phyloP scores from a whole-genome alignment of 2,113 vertebrate species.

The Mugil cephalus region DNA sequence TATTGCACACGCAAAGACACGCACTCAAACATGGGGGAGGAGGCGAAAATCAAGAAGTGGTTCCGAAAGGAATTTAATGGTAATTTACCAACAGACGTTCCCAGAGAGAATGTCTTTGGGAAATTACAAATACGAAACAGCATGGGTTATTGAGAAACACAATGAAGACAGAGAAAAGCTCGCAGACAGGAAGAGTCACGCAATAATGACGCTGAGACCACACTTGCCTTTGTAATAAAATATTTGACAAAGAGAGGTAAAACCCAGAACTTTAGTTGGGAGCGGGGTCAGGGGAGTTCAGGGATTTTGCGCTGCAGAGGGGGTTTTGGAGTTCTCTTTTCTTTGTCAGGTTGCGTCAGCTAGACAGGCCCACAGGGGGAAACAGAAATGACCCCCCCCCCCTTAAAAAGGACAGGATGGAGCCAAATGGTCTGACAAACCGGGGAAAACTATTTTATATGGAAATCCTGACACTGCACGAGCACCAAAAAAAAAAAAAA shows the following conservation, averaged over 20 bases:
- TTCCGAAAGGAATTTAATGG: constrained; percentile 57
- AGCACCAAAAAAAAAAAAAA: constrained; percentile 43
- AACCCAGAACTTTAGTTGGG: constrained; percentile 14
- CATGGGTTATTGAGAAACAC: constrained; percentile 23
- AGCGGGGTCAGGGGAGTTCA: constrained; percentile 7
- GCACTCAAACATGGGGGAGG: constrained; percentile 23
- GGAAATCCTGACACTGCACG: constrained; percentile 61
- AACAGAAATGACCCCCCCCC: constrained; percentile 7
- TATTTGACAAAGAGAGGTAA: constrained; percentile 21
- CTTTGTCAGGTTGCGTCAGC: constrained; percentile 36
- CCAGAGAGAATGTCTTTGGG: constrained; percentile 44
- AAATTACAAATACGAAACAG: constrained; percentile 46
- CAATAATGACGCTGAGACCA: constrained; percentile 13
- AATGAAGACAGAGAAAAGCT: constrained; percentile 43
- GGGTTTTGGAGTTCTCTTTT: constrained; percentile 42
- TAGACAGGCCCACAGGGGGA: constrained; percentile 24
- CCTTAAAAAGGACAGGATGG: constrained; percentile 15
- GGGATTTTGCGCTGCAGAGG: constrained; percentile 21
- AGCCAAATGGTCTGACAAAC: constrained; percentile 37
- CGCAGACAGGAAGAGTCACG: constrained; percentile 25
- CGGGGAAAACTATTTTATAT: constrained; percentile 63
- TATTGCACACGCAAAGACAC: constrained; percentile 36
- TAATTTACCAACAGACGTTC: constrained; percentile 51
- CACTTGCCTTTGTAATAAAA: constrained; percentile 11
- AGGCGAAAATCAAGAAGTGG: constrained; percentile 43